Conservation (phyloP, 2,113 vertebrate species). For the Sinocyclocheilus rhinocerous region DNA sequence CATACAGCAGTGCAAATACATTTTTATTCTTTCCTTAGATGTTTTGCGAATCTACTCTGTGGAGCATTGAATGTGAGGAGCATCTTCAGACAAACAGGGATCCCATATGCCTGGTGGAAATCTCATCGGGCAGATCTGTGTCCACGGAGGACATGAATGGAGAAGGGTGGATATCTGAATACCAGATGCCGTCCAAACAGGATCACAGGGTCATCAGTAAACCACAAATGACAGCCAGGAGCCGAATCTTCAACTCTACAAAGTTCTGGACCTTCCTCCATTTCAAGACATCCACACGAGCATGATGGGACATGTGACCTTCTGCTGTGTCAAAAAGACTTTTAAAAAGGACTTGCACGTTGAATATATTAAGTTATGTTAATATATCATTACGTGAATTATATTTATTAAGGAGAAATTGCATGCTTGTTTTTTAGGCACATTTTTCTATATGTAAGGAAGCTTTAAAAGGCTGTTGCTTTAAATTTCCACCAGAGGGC, state of each 20-base stretch:
- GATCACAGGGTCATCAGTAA: background rate
- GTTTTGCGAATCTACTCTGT: constrained; percentile 48
- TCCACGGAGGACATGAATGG: background rate
- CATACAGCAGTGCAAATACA: background rate
- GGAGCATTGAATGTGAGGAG: background rate
- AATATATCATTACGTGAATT: background rate
- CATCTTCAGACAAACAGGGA: background rate
- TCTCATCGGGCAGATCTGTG: constrained; percentile 1
- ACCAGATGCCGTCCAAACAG: constrained; percentile 6
- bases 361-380: background rate
- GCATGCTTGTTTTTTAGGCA: background rate
- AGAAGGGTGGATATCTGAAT: constrained; percentile 6
- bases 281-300: background rate
- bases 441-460: background rate
- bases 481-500: constrained; percentile 20
- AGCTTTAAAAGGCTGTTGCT: background rate
- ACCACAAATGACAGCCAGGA: background rate
- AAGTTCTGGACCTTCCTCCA: constrained; percentile 9
- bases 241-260: background rate
- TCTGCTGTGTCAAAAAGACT: background rate
- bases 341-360: background rate
- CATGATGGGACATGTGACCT: background rate
- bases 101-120: constrained; percentile 8
- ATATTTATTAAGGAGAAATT: background rate
- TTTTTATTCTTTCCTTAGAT: constrained; percentile 32